phyloP scores from a whole-genome alignment of 2,113 vertebrate species.

The Dermatemys mawii region DNA sequence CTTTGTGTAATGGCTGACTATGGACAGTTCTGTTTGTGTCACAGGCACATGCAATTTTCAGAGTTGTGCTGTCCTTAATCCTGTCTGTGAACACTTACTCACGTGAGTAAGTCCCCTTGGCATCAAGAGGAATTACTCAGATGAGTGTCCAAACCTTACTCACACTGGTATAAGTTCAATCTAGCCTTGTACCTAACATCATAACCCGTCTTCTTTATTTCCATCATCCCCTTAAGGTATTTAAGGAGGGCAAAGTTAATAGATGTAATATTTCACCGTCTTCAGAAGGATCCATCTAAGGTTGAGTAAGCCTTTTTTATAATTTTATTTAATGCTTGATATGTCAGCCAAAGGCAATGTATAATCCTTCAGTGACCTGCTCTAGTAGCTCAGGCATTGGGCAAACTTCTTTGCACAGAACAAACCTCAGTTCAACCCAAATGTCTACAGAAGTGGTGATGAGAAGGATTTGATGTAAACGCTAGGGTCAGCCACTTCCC shows the following conservation, averaged over 20 bases:
- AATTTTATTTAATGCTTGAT: background rate
- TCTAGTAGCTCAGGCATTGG: background rate
- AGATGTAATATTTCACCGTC: background rate
- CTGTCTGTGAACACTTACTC: background rate
- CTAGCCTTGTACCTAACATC: background rate
- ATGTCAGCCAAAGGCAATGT: background rate
- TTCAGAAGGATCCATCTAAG: background rate
- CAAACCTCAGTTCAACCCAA: background rate
- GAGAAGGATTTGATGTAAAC: background rate
- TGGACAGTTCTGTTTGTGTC: background rate
- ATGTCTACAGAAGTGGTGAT: background rate
- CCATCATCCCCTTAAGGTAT: background rate
- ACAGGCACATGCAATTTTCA: background rate
- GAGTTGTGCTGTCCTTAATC: background rate
- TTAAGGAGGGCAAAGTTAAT: background rate
- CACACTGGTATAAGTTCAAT: background rate
- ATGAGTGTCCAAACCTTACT: background rate
- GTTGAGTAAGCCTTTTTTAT: conserved; percentile 10
- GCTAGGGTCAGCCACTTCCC: background rate
- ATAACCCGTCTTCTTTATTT: background rate
- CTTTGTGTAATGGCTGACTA: background rate
- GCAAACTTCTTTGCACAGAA: background rate
- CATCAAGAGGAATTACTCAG: background rate
- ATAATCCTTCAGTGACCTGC: background rate
- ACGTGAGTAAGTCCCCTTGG: background rate